These are phyloP conservation scores for Amblyopsis hoosieri DNA, from an alignment of 2,797 vertebrate genomes.

Conservation along the genomic window DNA sequence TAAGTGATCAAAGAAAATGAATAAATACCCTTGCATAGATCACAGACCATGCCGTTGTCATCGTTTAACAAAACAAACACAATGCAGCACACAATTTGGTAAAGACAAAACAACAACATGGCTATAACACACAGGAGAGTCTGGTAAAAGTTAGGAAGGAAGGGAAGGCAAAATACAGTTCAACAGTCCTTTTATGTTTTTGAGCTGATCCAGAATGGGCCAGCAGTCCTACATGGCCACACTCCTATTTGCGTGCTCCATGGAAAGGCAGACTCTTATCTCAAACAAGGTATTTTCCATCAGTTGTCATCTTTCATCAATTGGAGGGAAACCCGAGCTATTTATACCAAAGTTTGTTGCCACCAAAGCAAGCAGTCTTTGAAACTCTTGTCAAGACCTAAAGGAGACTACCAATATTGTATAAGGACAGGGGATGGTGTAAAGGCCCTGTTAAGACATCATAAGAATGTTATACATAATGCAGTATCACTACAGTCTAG, in stretches of 20 bases:
- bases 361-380: slow-evolving; percentile 47
- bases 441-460: slow-evolving; percentile 62
- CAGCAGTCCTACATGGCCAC: slow-evolving; percentile 34
- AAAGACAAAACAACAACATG: slow-evolving; percentile 54
- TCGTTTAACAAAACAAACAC: slow-evolving; percentile 74
- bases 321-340: slow-evolving; percentile 27
- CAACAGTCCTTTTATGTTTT: slow-evolving; percentile 56
- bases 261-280: slow-evolving; percentile 49
- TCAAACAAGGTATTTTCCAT: slow-evolving; percentile 48
- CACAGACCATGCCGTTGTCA: slow-evolving; percentile 82
- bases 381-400: slow-evolving; percentile 30
- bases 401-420: slow-evolving; percentile 53
- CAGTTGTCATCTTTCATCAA: slow-evolving; percentile 32
- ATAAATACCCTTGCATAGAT: slow-evolving; percentile 84
- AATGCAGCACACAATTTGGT: slow-evolving; percentile 66
- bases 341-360: slow-evolving; percentile 35
- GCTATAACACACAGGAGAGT: slow-evolving; percentile 62
- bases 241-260: slow-evolving; percentile 48
- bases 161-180: slow-evolving; percentile 53
- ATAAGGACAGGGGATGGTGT: slow-evolving; percentile 48
- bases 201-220: slow-evolving; percentile 40
- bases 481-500: slow-evolving; percentile 52
- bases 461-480: slow-evolving; percentile 53
- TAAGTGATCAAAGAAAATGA: slow-evolving; percentile 70
- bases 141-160: slow-evolving; percentile 62